phyloP scores from a whole-genome alignment of 30 jellyfish, hydroid and myxozoan species.

The Clytia hemisphaerica region DNA sequence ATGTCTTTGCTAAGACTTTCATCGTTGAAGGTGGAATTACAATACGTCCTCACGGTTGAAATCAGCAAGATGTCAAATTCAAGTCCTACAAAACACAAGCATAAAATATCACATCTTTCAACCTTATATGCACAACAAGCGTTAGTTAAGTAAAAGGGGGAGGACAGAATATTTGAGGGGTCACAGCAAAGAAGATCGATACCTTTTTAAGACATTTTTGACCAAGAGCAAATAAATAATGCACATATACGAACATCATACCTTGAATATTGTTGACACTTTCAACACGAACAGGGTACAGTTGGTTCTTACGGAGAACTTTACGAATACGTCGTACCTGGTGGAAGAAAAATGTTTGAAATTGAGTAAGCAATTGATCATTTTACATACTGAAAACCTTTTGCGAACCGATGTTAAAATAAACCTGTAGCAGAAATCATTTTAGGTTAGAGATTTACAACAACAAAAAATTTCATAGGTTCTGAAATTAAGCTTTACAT shows the following conservation, averaged over 20 bases:
- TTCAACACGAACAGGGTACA: slow-evolving; percentile 53
- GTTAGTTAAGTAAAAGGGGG: too few species aligned
- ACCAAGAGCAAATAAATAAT: too few species aligned
- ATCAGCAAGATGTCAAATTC: slow-evolving; percentile 52
- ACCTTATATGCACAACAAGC: not conserved
- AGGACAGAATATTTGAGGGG: too few species aligned
- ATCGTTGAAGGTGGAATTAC: not conserved
- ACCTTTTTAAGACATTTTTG: too few species aligned
- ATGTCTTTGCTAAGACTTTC: slow-evolving; percentile 7
- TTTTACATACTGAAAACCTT: too few species aligned
- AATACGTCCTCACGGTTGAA: slow-evolving; percentile 57
- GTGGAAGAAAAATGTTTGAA: not conserved
- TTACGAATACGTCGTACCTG: slow-evolving; percentile 54
- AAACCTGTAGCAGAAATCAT: too few species aligned
- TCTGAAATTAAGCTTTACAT: too few species aligned
- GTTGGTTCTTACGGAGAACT: slow-evolving; percentile 39
- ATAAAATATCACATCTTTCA: not conserved
- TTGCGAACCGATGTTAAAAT: too few species aligned
- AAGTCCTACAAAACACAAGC: slow-evolving; percentile 28
- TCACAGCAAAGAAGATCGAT: too few species aligned
- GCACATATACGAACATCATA: not conserved
- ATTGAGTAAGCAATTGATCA: not conserved
- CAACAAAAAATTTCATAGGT: too few species aligned
- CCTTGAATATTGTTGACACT: slow-evolving; percentile 70
- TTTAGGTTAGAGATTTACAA: too few species aligned